Percentiles rank a stretch among this genome's conserved stretches.
Conservation (phyloP, 1,140 invertebrate genomes). For the Drosophila ambigua region DNA sequence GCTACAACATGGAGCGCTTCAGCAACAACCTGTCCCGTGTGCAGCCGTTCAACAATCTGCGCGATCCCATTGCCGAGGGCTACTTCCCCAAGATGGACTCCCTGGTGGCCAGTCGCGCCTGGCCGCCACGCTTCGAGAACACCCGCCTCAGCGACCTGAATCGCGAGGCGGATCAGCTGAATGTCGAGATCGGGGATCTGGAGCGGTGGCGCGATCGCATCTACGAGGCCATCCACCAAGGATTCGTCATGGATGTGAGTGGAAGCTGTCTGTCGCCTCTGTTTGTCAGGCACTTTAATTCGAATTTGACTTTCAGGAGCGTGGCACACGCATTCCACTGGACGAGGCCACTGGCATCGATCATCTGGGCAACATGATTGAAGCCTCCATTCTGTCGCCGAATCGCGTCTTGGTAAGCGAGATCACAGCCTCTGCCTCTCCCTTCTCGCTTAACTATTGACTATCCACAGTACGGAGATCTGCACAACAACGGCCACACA, state of each 20-base stretch:
- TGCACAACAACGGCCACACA: slow-evolving; percentile 89
- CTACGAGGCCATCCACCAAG: slow-evolving; percentile 89
- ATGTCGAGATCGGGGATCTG: slow-evolving; percentile 88
- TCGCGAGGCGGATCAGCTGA: slow-evolving; percentile 87
- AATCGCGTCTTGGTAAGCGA: slow-evolving; percentile 88
- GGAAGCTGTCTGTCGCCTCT: not conserved
- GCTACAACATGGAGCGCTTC: slow-evolving; percentile 89
- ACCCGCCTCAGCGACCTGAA: slow-evolving; percentile 87
- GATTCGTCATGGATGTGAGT: slow-evolving; percentile 86
- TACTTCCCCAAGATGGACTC: slow-evolving; percentile 91
- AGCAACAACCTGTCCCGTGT: slow-evolving; percentile 86
- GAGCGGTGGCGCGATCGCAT: slow-evolving; percentile 91
- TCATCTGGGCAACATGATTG: slow-evolving; percentile 91
- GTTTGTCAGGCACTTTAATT: rapidly evolving
- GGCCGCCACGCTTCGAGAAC: slow-evolving; percentile 87
- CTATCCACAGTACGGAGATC: slow-evolving; percentile 87
- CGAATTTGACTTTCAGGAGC: slow-evolving; percentile 53
- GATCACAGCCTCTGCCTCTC: slow-evolving; percentile 83
- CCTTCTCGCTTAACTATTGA: too few species aligned
- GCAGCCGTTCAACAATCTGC: slow-evolving; percentile 86
- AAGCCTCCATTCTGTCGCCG: slow-evolving; percentile 88
- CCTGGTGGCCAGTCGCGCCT: slow-evolving; percentile 87
- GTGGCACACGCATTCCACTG: slow-evolving; percentile 85
- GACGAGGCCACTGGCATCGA: slow-evolving; percentile 90
- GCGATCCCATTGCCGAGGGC: slow-evolving; percentile 87